Evolutionary conservation across 1,140 invertebrate species (phyloP), one percentile per base, ranked within the genome.

Genomic region (Riptortus pedestris): DNA sequence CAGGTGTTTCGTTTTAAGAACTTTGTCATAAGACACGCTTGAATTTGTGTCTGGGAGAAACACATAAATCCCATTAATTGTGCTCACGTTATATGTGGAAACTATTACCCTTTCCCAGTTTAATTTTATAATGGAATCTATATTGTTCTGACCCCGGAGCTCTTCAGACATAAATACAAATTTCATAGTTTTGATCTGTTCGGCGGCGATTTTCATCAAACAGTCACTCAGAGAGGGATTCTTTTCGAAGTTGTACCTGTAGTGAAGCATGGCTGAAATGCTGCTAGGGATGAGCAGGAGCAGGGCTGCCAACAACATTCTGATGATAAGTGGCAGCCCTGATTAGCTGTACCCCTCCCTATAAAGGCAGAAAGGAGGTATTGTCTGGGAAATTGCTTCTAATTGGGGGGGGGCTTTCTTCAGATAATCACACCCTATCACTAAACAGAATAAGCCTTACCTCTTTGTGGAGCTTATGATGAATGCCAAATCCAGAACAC

Each of bases 11-110:
- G 18, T 52, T 51, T 65, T 51, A 45, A 68, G 47, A 38, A 68
- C 47, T 38, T 64, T 60, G 45, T 60, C 38, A 51, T 68, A 68
- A 28, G 58, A 66, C n/a, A 55, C 60, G 29, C 18, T 27, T 55
- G 51, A 24, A 43, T 65, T 55, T 16, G 27, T 51, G 22, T 62
- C 45, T 0, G 57, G 70, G 69, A 62, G 61, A 62, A 45, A 57
- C 24, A 51, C 16, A 47, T 59, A 48, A 20, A 58, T n/a, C 7
- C 51, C 61, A 14, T 29, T 28, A 12, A 60, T 12, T 24, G 51
- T 3, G 14, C 20, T 55, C 1, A 55, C 51, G 12, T 55, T 55
- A 14, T 26, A 24, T 5, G 20, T 24, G 22, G 51, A 26, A 55
- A 55, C 22, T 1, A 55, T 55, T 1, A 55, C 24, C 14, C 51